Base-by-base conservation (phyloP, 2,113 vertebrate species). In the Chunga burmeisteri region DNA sequence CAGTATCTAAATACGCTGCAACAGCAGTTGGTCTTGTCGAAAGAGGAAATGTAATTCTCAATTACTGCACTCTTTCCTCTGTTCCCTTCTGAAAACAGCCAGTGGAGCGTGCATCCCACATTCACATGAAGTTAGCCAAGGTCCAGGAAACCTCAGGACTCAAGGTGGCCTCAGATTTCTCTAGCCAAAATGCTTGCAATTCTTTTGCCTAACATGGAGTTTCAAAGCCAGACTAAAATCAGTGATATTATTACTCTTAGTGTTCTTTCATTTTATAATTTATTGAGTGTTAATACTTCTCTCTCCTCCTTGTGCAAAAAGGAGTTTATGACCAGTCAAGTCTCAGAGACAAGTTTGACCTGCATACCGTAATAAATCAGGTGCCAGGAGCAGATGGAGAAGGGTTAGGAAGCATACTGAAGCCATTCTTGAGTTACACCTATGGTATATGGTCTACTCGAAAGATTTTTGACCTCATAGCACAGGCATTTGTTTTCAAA, bases 401-500 rank as follows among this genome's bases (percentile, higher is more conserved):
- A 63, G 79, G 67, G 32, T 63, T 80, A n/a, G 82, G 72, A 92
- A 83, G 82, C 72, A 52, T 20, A 80, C 36, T 81, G 6, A 84
- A 92, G 56, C 47, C 46, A 86, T 52, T 86, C 72, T 74, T 67
- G 82, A 93, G 50, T 94, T 95, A 84, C 90, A 95, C 63, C 87
- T 89, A 49, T 52, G 50, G 59, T 84, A 18, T 55, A 74, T 3
- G 13, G 42, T 49, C 71, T 59, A 27, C 53, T 88, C 71, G n/a
- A 46, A 77, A 67, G 38, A 74, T 88, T 86, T 83, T 74, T 94
- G n/a, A 72, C 80, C 61, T 71, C 44, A 23, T 22, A 81, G 34
- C 32, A 66, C 61, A 83, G 42, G 47, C 62, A 65, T 95, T 95
- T 85, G 59, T 92, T 96, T 93, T 90, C 83, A 94, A 91, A 96